Evolutionary conservation across 2,113 vertebrate genomes (phyloP).

Genomic region (Acinonyx jubatus): DNA sequence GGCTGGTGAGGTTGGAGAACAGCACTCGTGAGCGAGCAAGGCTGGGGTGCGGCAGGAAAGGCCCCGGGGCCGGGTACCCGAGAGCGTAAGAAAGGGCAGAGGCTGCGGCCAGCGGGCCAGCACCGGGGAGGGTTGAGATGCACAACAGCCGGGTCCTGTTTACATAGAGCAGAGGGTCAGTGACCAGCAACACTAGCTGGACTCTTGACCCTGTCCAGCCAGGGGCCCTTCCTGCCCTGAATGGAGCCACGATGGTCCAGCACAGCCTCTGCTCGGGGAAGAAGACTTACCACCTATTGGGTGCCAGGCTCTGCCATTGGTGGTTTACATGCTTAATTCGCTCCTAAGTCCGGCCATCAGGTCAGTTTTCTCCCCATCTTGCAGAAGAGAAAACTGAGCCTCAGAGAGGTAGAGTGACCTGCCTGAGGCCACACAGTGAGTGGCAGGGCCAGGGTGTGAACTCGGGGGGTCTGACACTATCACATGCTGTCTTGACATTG

Average conservation of each 20-base stretch:
- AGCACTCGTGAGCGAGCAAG: accelerated
- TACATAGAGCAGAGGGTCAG: not conserved
- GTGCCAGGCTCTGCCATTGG: not conserved
- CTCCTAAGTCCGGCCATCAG: not conserved
- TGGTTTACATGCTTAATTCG: not conserved
- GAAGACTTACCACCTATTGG: not conserved
- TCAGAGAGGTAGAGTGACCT: not conserved
- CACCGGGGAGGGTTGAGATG: accelerated
- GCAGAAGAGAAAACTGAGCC: conserved; percentile 19
- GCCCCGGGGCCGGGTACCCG: not conserved
- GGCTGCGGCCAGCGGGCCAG: not conserved
- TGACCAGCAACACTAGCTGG: not conserved
- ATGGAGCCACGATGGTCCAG: not conserved
- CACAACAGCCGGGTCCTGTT: not conserved
- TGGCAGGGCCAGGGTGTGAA: not conserved
- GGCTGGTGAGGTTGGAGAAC: not conserved
- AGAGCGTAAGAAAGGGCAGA: not conserved
- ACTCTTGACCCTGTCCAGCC: not conserved
- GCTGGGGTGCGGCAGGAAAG: not conserved
- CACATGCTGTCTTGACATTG: not conserved
- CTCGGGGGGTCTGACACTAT: not conserved
- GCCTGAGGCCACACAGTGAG: not conserved
- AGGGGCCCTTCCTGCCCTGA: not conserved
- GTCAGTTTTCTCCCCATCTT: not conserved
- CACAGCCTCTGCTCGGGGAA: not conserved